A percentile compares a stretch with the other conserved stretches of the same genome.
phyloP scores from a whole-genome alignment of 2,888 invertebrate genomes.

The Creontiades dilutus region DNA sequence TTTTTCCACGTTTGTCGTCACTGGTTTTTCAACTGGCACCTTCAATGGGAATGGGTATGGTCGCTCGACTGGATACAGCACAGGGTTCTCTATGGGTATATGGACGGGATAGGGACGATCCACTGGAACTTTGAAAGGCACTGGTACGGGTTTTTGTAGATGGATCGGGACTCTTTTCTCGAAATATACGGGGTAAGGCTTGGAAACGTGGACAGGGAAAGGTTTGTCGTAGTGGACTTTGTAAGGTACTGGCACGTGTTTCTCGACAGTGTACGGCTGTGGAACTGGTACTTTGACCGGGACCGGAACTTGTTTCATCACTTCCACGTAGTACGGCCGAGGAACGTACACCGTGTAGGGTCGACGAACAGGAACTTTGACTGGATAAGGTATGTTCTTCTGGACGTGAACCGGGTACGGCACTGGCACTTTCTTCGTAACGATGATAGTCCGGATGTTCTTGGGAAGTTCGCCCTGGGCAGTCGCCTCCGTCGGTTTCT shows the following conservation, averaged over 20 bases:
- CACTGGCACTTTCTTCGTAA: slow-evolving; percentile 86
- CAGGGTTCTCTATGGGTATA: slow-evolving; percentile 82
- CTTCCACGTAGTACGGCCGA: slow-evolving; percentile 84
- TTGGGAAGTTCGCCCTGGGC: slow-evolving; percentile 79
- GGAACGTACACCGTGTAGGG: slow-evolving; percentile 86
- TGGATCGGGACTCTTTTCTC: slow-evolving; percentile 83
- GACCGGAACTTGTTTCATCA: slow-evolving; percentile 81
- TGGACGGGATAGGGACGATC: slow-evolving; percentile 75
- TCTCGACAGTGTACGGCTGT: slow-evolving; percentile 78
- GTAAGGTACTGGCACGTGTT: slow-evolving; percentile 79
- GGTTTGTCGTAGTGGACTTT: slow-evolving; percentile 81
- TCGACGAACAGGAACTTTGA: slow-evolving; percentile 80
- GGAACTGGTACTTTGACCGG: slow-evolving; percentile 84
- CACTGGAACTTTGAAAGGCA: slow-evolving; percentile 84
- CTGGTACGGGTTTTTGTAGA: slow-evolving; percentile 79
- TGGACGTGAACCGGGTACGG: slow-evolving; percentile 82
- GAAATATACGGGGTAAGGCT: slow-evolving; percentile 81
- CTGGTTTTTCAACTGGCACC: slow-evolving; percentile 65
- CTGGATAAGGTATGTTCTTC: slow-evolving; percentile 84
- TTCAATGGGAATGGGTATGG: slow-evolving; percentile 54
- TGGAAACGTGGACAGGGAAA: slow-evolving; percentile 83
- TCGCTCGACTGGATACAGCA: slow-evolving; percentile 82
- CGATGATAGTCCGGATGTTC: slow-evolving; percentile 85
- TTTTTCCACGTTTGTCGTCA: slow-evolving; percentile 12
- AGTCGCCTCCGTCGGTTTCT: slow-evolving; percentile 12